Evolutionary conservation across 2,888 invertebrate genomes (phyloP).

Genomic region (Cantharis rufa): DNA sequence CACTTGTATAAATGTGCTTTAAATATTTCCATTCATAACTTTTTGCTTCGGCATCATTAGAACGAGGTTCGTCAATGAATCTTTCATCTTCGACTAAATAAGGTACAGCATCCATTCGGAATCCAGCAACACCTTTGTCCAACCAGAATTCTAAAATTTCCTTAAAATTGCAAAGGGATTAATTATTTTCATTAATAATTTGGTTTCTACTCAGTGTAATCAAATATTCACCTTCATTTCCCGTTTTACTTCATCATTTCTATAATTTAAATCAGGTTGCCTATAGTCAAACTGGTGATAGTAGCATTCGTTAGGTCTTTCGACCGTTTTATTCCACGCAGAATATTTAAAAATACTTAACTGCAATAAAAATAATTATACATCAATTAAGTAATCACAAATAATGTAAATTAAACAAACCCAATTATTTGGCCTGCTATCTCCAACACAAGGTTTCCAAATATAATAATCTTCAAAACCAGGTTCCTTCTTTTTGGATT

Average conservation of each 20-base stretch:
- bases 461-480: constrained; percentile 67
- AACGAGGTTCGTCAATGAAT: constrained; percentile 54
- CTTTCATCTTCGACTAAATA: constrained; percentile 53
- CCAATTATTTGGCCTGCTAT: constrained; percentile 71
- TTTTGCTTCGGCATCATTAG: constrained; percentile 34
- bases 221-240: constrained; percentile 72
- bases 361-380: constrained; percentile 26
- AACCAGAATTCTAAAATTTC: constrained; percentile 78
- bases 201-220: constrained; percentile 19
- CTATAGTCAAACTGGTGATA: constrained; percentile 75
- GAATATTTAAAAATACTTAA: constrained; percentile 44
- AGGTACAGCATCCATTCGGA: constrained; percentile 78
- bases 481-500: constrained; percentile 59
- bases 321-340: constrained; percentile 42
- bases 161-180: constrained; percentile 50
- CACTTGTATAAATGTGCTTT: constrained; percentile 66
- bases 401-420: constrained; percentile 52
- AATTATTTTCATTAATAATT: too few relatives aligned
- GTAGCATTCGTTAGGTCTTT: constrained; percentile 62
- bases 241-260: constrained; percentile 69
- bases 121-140: constrained; percentile 82
- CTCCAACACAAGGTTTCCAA: constrained; percentile 67
- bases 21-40: constrained; percentile 60
- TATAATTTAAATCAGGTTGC: constrained; percentile 83
- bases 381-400: not conserved